Base-by-base conservation (phyloP, 2,113 vertebrate species). In the Phrynosoma platyrhinos region DNA sequence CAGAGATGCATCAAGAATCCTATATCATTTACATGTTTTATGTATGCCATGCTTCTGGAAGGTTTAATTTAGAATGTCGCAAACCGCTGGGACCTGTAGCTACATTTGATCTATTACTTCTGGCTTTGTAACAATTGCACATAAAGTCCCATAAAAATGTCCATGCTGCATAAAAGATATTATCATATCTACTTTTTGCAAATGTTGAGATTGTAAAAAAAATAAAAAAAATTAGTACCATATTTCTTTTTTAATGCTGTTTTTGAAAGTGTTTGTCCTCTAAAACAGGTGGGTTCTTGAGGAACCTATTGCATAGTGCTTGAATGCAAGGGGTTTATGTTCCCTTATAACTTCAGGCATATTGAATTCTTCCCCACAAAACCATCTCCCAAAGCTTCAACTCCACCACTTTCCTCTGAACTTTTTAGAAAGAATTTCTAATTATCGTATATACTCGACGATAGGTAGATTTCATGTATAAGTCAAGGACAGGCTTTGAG, bases 71-170 rank as follows among this genome's bases (percentile, higher is more conserved):
- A 55, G 52, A 47, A 1, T 2, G 55, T 9, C 64, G 89, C 52
- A 85, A 94, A 75, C 72, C 8, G 42, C 62, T 80, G 58, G 84
- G 84, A 91, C 82, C 58, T 52, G 30, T 47, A 91, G 77, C 76
- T 62, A 40, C 79, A 40, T 76, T 89, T 86, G 82, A 79, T 71
- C 72, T 84, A 75, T 85, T 42, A 16, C 9, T 87, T 10, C 53
- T 25, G 20, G 27, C 2, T 40, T 84, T 92, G 82, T 79, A 42
- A 84, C 78, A 5, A 55, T 27, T 84, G 4, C 47, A 62, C 9
- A 1, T 81, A 76, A 83, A 23, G 64, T 53, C 0, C 42, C 40
- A 72, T 78, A 80, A 87, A 87, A 74, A 12, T 77, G 25, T 86
- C 32, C 25, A 62, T 68, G 69, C 3, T 86, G 79, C 30, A n/a